phyloP scores from a whole-genome alignment of 1,140 invertebrate genomes.

The Leptinotarsa undecemlineata region DNA sequence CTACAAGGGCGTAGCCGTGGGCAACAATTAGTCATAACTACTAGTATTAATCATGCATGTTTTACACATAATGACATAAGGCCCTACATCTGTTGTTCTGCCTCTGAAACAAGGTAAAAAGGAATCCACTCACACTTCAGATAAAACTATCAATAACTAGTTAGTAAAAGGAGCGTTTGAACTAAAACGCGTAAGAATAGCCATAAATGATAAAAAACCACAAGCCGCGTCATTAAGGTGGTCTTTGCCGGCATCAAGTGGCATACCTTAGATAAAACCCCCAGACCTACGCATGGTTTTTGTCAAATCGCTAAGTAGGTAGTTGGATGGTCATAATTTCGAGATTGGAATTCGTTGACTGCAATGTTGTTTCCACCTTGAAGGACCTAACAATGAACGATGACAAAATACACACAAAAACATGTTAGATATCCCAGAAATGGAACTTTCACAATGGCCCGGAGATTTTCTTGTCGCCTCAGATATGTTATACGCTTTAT shows the following conservation, averaged over 20 bases:
- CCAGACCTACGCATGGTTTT: slow-evolving; percentile 33
- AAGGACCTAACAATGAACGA: neutral
- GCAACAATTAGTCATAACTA: too few species aligned
- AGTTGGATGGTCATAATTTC: slow-evolving; percentile 14
- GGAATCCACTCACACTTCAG: slow-evolving; percentile 7
- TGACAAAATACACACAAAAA: slow-evolving; percentile 6
- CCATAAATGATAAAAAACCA: slow-evolving; percentile 31
- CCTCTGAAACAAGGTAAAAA: neutral
- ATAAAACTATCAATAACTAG: neutral
- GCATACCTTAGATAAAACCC: slow-evolving; percentile 37
- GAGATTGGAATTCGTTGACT: slow-evolving; percentile 4
- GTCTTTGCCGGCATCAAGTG: slow-evolving; percentile 40
- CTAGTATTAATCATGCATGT: too few species aligned
- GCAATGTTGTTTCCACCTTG: slow-evolving; percentile 20
- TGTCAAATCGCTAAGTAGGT: slow-evolving; percentile 41
- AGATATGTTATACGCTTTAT: neutral
- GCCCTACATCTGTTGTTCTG: neutral
- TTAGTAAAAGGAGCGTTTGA: neutral
- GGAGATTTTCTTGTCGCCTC: neutral
- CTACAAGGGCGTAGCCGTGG: too few species aligned
- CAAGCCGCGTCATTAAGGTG: slow-evolving; percentile 36
- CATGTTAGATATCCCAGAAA: slow-evolving; percentile 12
- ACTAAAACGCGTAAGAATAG: slow-evolving; percentile 13
- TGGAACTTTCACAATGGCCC: slow-evolving; percentile 2
- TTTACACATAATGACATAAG: too few species aligned